These are phyloP conservation scores for Ormyrus rosae DNA, from an alignment of 2,888 invertebrate genomes.

Conservation along the genomic window DNA sequence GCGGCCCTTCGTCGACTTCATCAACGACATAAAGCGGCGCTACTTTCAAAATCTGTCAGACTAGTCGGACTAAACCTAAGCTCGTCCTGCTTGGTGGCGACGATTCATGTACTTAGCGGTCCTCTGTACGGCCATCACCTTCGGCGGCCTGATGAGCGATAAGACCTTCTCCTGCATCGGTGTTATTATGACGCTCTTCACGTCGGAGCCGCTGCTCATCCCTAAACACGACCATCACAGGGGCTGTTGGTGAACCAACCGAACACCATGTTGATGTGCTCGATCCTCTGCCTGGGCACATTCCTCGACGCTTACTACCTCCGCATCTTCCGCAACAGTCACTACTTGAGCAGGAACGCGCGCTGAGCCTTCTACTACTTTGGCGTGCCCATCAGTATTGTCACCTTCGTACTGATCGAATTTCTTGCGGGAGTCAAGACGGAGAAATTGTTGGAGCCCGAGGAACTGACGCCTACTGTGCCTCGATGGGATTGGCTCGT, in stretches of 20 bases:
- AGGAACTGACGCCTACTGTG: conserved; percentile 88
- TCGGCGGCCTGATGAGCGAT: conserved; percentile 95
- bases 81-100: conserved; percentile 91
- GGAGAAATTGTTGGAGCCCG: conserved; percentile 92
- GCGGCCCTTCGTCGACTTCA: conserved; percentile 90
- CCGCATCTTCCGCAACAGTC: conserved; percentile 94
- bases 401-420: conserved; percentile 90
- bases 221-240: conserved; percentile 61
- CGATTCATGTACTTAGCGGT: conserved; percentile 99
- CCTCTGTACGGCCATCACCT: conserved; percentile 96
- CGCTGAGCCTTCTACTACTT: conserved; percentile 95
- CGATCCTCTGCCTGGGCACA: conserved; percentile 92
- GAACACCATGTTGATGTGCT: conserved; percentile 96
- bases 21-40: conserved; percentile 91
- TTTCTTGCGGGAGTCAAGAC: conserved; percentile 88
- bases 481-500: conserved; percentile 87
- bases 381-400: conserved; percentile 97
- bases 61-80: conserved; percentile 89
- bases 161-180: conserved; percentile 94
- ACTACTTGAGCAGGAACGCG: conserved; percentile 95
- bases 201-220: conserved; percentile 89
- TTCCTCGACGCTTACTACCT: conserved; percentile 96
- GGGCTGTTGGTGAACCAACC: conserved; percentile 82
- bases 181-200: conserved; percentile 89
- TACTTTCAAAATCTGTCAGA: conserved; percentile 91